These are phyloP conservation scores for Grammomys dolichurus DNA, from an alignment of 2,113 vertebrate species.

Conservation along the genomic window DNA sequence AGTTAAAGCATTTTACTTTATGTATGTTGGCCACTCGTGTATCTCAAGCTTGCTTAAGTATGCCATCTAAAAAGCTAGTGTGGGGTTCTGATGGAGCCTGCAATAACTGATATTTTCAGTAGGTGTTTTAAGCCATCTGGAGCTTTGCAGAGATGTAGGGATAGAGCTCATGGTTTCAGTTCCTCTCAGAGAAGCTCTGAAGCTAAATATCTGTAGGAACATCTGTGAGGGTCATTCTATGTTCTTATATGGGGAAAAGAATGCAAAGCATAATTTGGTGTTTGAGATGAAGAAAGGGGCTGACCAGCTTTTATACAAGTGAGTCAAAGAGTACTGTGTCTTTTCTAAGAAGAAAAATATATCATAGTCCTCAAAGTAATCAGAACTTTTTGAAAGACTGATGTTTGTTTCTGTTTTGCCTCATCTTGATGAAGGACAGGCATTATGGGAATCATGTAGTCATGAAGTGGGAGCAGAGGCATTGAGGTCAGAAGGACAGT, in stretches of 20 bases:
- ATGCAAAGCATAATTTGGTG: not conserved
- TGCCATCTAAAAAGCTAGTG: not conserved
- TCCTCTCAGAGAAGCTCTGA: not conserved
- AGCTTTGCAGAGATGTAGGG: not conserved
- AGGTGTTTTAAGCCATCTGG: constrained; percentile 18
- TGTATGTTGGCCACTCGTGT: not conserved
- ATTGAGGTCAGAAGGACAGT: not conserved
- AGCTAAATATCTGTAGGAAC: not conserved
- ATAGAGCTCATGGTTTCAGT: not conserved
- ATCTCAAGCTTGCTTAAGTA: not conserved
- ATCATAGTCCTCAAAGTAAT: not conserved
- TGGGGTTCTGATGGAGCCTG: not conserved
- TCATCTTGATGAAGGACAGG: not conserved
- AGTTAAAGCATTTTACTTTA: constrained; percentile 20
- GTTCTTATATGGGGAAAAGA: not conserved
- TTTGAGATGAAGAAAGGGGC: not conserved
- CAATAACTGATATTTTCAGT: constrained; percentile 10
- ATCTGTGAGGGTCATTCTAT: not conserved
- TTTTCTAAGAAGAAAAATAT: constrained; percentile 23
- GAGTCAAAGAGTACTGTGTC: not conserved
- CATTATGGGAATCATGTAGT: not conserved
- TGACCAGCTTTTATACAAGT: not conserved
- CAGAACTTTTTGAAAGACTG: constrained; percentile 6
- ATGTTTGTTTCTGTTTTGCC: not conserved
- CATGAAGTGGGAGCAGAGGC: not conserved